phyloP scores from a whole-genome alignment of 2,113 vertebrate genomes.

The Tupaia chinensis region DNA sequence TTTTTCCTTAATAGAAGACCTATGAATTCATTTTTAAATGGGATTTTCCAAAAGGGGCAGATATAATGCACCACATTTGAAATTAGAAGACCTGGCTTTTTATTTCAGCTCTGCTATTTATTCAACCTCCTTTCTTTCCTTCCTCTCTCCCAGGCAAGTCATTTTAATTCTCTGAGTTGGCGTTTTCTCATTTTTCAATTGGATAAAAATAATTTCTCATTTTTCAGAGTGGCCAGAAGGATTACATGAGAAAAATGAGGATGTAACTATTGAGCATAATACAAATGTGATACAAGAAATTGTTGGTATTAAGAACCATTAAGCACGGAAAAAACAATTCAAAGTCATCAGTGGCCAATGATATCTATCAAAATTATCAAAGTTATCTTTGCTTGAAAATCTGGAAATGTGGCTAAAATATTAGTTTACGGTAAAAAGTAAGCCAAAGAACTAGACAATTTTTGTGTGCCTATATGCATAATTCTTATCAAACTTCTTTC shows the following conservation, averaged over 20 bases:
- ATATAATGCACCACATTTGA: background rate
- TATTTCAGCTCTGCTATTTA: background rate
- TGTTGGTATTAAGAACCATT: background rate
- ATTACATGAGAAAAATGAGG: background rate
- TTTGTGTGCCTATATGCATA: too few relatives aligned
- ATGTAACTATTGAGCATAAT: background rate
- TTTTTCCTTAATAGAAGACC: background rate
- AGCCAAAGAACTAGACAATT: background rate
- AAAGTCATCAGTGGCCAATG: background rate
- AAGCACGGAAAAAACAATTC: background rate
- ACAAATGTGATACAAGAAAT: background rate
- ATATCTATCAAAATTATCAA: background rate
- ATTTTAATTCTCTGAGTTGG: background rate
- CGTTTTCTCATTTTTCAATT: background rate
- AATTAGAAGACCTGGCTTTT: background rate
- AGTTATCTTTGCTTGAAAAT: background rate
- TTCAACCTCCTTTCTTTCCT: too few relatives aligned
- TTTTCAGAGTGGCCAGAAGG: background rate
- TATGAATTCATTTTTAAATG: background rate
- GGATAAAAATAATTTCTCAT: background rate
- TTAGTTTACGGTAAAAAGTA: background rate
- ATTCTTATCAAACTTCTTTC: background rate
- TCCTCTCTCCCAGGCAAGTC: background rate
- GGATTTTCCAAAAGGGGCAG: background rate
- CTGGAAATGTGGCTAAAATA: background rate